A percentile compares a stretch with the other conserved stretches of the same genome.
Evolutionary conservation across 2,888 invertebrate species (phyloP).

Genomic region (Phortica magna): DNA sequence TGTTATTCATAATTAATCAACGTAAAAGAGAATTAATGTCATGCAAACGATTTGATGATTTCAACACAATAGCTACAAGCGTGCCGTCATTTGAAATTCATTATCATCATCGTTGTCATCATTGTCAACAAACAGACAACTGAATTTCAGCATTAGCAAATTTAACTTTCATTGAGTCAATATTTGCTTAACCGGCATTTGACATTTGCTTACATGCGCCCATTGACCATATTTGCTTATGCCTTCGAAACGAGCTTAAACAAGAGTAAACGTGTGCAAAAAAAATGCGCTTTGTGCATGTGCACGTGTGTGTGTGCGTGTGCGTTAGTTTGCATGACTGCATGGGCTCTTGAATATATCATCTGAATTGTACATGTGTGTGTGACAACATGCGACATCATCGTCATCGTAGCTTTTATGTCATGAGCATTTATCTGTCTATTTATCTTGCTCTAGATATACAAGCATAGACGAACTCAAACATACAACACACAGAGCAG

Average conservation of each 20-base stretch:
- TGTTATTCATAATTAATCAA: too few relatives aligned
- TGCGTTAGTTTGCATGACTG: constrained; percentile 24
- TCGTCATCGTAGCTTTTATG: neutral
- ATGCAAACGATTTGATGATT: too few relatives aligned
- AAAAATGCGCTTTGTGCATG: neutral
- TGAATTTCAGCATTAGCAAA: neutral
- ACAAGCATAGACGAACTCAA: too few relatives aligned
- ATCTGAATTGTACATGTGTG: neutral
- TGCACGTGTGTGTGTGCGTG: neutral
- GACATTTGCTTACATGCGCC: neutral
- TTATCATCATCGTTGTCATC: too few relatives aligned
- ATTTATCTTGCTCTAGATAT: neutral
- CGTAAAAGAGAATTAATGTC: too few relatives aligned
- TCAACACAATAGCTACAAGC: too few relatives aligned
- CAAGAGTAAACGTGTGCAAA: neutral
- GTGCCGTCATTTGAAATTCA: too few relatives aligned
- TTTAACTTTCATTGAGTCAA: constrained; percentile 7
- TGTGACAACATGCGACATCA: constrained; percentile 1
- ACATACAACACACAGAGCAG: neutral
- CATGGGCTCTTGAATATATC: constrained; percentile 12
- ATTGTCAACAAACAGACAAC: neutral
- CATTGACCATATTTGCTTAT: neutral
- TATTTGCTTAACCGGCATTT: neutral
- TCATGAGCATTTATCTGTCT: neutral
- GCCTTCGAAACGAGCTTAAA: neutral